phyloP scores from a whole-genome alignment of 2,113 vertebrate species.

The Martes martes region DNA sequence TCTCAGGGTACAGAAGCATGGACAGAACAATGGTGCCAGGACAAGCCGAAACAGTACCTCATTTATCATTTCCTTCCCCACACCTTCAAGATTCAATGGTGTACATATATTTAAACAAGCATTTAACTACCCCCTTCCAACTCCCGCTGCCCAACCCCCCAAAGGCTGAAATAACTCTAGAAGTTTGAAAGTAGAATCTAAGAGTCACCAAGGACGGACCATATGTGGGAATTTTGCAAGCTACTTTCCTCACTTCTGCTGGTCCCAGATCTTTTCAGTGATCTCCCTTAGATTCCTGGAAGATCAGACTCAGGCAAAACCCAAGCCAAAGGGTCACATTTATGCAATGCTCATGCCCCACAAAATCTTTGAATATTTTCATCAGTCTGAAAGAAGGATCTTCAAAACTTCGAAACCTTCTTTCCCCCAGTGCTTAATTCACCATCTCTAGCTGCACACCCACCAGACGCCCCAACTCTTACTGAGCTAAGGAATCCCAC shows the following conservation, averaged over 20 bases:
- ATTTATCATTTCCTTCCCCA: neutral
- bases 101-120: neutral
- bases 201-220: neutral
- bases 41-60: neutral
- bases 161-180: neutral
- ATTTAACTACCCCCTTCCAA: neutral
- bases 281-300: neutral
- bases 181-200: neutral
- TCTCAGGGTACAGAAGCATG: neutral
- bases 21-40: neutral
- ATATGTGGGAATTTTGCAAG: neutral
- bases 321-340: neutral
- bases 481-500: neutral
- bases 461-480: neutral
- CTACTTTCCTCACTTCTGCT: neutral
- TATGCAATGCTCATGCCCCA: neutral
- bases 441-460: no score
- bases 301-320: neutral
- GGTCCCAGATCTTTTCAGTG: neutral
- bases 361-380: neutral
- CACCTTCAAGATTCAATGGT: neutral
- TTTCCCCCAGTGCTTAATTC: neutral
- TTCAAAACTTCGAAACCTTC: neutral
- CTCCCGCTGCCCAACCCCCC: neutral
- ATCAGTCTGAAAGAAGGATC: neutral